Conservation (phyloP, 64 coral and sea anemone genomes). For the Hydrozoanthus tunicans region DNA sequence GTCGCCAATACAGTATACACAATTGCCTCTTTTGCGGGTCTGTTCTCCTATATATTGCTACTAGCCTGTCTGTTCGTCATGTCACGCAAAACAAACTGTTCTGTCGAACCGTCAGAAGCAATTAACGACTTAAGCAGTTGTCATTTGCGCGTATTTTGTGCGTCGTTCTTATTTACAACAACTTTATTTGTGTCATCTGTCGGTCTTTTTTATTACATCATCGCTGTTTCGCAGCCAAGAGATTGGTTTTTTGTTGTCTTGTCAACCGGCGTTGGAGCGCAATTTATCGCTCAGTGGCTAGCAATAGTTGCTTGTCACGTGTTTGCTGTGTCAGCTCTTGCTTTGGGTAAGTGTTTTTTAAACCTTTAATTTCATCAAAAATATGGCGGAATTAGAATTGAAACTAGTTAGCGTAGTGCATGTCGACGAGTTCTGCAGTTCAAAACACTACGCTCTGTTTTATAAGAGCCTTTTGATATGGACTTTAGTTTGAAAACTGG, state of each 20-base stretch:
- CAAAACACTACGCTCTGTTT: no score
- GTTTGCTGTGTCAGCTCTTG: conserved; percentile 55
- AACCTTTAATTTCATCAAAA: no score
- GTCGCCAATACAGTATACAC: conserved; percentile 62
- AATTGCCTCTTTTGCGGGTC: conserved; percentile 41
- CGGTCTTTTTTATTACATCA: conserved; percentile 61
- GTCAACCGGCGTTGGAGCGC: conserved; percentile 59
- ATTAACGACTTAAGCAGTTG: not conserved
- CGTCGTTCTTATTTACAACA: conserved; percentile 47
- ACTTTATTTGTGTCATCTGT: conserved; percentile 48
- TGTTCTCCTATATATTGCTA: conserved; percentile 53
- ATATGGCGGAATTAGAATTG: no score
- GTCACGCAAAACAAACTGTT: conserved; percentile 9
- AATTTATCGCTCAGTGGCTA: conserved; percentile 67
- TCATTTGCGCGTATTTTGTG: conserved; percentile 3
- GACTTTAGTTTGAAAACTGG: no score
- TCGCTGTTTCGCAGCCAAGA: conserved; percentile 27
- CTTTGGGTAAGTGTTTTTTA: conserved; percentile 46
- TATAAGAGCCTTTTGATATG: no score
- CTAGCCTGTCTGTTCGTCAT: conserved; percentile 32
- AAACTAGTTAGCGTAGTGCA: no score
- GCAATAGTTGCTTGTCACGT: conserved; percentile 70
- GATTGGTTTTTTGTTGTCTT: conserved; percentile 46
- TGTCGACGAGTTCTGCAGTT: no score
- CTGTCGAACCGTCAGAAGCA: conserved; percentile 42